Evolutionary conservation across 2,888 invertebrate species (phyloP), one percentile per base, ranked within the genome.

Genomic region (Phyllotreta cruciferae): DNA sequence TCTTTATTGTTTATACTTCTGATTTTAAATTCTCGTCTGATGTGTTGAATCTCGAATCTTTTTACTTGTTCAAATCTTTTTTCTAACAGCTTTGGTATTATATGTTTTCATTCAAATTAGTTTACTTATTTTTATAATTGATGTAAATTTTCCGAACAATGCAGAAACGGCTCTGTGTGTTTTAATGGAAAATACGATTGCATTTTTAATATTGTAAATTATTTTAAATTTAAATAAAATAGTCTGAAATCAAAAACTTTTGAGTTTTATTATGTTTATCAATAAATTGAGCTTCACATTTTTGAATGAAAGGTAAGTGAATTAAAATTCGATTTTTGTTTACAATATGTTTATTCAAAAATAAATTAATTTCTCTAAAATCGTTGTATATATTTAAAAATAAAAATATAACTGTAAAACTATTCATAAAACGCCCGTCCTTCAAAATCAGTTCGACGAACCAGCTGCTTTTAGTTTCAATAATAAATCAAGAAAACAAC

Each of bases 201-300:
- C 35, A 49, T 49, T 49, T 49, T 49, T 49, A 49, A 49, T 49
- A 9, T 49, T 49, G 49, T 49, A 49, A 49, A 49, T 49, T 49
- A 49, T 49, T 49, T 49, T 49, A 49, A 49, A 49, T 35, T 13
- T 49, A 49, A 49, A 35, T 49, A 49, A 49, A 49, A 24, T 24
- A 24, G 24, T 24, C 24, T 24, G 24, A 24, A 24, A 24, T 24
- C 24, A 24, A 24, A 3, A 24, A 24, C 4, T 24, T n/a, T n/a
- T n/a, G n/a, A 24, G 24, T 24, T 24, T 24, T 24, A 24, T 24
- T 24, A n/a, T n/a, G n/a, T n/a, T n/a, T n/a, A n/a, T n/a, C n/a
- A n/a, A n/a, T n/a, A n/a, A n/a, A n/a, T n/a, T n/a, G n/a, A n/a
- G n/a, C n/a, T n/a, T n/a, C n/a, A n/a, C n/a, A 24, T 24, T 24